These are phyloP conservation scores for Phenganax stokvisi DNA, from an alignment of 92 coral and sea anemone species.

Conservation along the genomic window DNA sequence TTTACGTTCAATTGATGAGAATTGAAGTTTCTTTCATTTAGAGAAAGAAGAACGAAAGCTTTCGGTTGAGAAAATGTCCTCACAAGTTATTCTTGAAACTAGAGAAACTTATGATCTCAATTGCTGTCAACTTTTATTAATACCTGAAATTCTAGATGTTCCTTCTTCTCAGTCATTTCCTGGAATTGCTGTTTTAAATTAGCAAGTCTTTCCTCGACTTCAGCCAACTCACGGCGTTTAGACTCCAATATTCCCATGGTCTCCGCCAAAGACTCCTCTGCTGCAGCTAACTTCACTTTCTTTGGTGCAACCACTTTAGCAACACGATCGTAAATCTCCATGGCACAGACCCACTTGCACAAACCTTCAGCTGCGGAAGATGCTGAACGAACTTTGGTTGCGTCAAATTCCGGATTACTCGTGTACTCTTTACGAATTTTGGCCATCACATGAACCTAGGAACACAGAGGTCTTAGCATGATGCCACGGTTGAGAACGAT, in stretches of 20 bases:
- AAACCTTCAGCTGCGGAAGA: slow-evolving; percentile 99
- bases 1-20: neutral
- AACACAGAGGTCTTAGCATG: neutral
- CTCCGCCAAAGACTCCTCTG: slow-evolving; percentile 85
- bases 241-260: slow-evolving; percentile 88
- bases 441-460: slow-evolving; percentile 79
- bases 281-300: slow-evolving; percentile 87
- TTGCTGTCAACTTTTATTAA: neutral
- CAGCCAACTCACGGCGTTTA: slow-evolving; percentile 84
- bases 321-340: slow-evolving; percentile 97
- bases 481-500: no score
- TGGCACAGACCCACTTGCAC: slow-evolving; percentile 96
- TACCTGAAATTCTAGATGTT: slow-evolving; percentile 94
- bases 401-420: slow-evolving; percentile 97
- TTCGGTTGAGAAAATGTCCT: neutral
- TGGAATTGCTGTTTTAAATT: slow-evolving; percentile 83
- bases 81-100: neutral
- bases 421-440: slow-evolving; percentile 97
- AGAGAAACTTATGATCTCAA: neutral
- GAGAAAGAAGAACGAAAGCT: no score
- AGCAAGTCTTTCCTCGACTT: slow-evolving; percentile 93
- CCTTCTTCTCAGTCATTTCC: slow-evolving; percentile 95
- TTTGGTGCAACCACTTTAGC: slow-evolving; percentile 99
- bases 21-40: no score
- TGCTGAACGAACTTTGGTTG: slow-evolving; percentile 90